These are phyloP conservation scores for Cryptocephalus primarius DNA, from an alignment of 2,888 invertebrate genomes.

Conservation along the genomic window DNA sequence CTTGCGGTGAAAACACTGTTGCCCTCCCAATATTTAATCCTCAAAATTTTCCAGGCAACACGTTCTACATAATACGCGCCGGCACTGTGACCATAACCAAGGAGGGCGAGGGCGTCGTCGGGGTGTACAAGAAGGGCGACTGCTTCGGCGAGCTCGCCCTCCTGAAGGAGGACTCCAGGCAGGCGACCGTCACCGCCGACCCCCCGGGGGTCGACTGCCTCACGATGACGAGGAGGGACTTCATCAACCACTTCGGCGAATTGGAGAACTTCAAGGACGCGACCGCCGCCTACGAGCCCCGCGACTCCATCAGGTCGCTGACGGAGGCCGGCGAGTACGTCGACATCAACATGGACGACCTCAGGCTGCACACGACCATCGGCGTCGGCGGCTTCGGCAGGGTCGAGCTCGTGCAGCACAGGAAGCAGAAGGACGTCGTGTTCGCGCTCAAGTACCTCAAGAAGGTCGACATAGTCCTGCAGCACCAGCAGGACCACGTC, in stretches of 20 bases:
- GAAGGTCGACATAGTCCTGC: conserved; percentile 80
- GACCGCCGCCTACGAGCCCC: conserved; percentile 11
- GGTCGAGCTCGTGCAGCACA: conserved; percentile 36
- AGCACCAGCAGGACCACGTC: conserved; percentile 81
- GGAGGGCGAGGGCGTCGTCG: conserved; percentile 47
- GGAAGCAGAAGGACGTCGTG: conserved; percentile 41
- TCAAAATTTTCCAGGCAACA: conserved; percentile 57
- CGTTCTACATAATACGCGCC: conserved; percentile 82
- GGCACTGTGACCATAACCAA: conserved; percentile 69
- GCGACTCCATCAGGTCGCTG: conserved; percentile 7
- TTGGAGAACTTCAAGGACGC: conserved; percentile 48
- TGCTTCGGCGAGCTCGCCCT: conserved; percentile 87
- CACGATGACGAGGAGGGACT: conserved; percentile 67
- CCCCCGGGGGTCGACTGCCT: conserved; percentile 77
- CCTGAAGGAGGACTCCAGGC: conserved; percentile 69
- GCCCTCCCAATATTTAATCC: too few species aligned
- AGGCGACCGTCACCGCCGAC: conserved; percentile 84
- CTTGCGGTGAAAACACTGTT: too few species aligned
- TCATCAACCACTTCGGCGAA: conserved; percentile 75
- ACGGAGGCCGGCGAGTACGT: conserved; percentile 42
- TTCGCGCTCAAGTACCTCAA: conserved; percentile 84
- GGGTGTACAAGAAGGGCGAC: conserved; percentile 61
- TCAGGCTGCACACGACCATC: conserved; percentile 73
- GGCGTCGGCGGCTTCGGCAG: conserved; percentile 68
- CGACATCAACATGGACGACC: conserved; percentile 61